Conservation (phyloP, 2,797 vertebrate species). For the Diplodus sargus region DNA sequence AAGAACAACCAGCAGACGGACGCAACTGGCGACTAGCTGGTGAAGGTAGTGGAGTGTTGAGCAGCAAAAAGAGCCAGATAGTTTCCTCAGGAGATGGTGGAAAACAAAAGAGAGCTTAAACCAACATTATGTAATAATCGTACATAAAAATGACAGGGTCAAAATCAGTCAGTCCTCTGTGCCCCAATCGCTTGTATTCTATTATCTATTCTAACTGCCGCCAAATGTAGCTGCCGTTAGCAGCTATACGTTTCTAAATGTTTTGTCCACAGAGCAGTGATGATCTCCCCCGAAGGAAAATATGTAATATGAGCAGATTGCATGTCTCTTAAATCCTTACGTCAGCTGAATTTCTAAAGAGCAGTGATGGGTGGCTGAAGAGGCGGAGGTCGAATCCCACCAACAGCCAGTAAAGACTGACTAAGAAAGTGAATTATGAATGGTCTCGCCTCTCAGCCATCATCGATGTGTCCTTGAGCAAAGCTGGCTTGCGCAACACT, state of each 20-base stretch:
- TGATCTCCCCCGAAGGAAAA: neutral
- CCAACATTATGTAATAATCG: no score
- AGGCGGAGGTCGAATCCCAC: slow-evolving; percentile 22
- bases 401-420: neutral
- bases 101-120: slow-evolving; percentile 6
- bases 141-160: no score
- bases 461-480: slow-evolving; percentile 37
- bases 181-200: no score
- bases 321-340: slow-evolving; percentile 17
- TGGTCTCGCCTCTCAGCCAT: slow-evolving; percentile 8
- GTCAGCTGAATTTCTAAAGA: slow-evolving; percentile 43
- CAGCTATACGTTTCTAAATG: neutral
- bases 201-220: no score
- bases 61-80: neutral
- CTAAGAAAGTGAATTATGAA: slow-evolving; percentile 29
- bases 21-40: neutral
- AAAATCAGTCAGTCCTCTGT: no score
- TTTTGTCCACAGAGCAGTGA: neutral
- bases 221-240: no score
- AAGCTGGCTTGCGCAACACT: slow-evolving; percentile 17
- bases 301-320: slow-evolving; percentile 13
- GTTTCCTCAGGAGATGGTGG: slow-evolving; percentile 11
- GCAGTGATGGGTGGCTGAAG: slow-evolving; percentile 9
- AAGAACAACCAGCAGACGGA: neutral
- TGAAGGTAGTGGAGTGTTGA: neutral